Base-by-base conservation (phyloP, 2,797 vertebrate species). In the Neopelma chrysocephalum region DNA sequence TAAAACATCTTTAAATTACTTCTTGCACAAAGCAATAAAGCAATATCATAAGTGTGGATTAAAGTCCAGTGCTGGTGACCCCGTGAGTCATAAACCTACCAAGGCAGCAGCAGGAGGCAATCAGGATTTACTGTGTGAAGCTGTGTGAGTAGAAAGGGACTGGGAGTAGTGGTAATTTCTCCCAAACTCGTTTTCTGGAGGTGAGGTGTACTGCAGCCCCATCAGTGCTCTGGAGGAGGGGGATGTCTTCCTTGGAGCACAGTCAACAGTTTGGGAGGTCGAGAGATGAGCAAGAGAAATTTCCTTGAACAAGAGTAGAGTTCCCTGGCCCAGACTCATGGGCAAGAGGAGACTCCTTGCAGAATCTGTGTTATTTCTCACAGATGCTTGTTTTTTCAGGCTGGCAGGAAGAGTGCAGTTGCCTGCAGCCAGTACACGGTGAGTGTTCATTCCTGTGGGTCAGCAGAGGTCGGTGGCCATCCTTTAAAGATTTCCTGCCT, bases 61-160 rank as follows among this genome's bases (percentile, higher is more conserved):
- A 34, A 70, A 62, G 36, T 11, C 61, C 78, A 70, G 57, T 43
- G 56, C 43, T 70, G 58, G 43, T 31, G 31, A 31, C 31, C 12
- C 40, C 56, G 48, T 0, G 32, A 82, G 29, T 14, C 38, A 43
- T 34, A 48, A 69, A 25, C 32, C 56, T 27, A 21, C 38, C 10
- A 5, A 38, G 47, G 65, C 20, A 66, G 40, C 34, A 82, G 48
- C n/a, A 54, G 68, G 42, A 82, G 43, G 47, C 25, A 32, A 13
- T 11, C 2, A 12, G 42, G 12, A 42, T 72, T 73, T 73, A 82
- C 71, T 5, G 0, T 10, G 22, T 0, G 0, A n/a, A 38, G 60
- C 47, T 58, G 29, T 31, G 29, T 1, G 0, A 47, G 70, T 38
- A 72, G 36, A 57, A 72, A 15, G 45, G 40, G 29, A 23, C 3